Evolutionary conservation across 2,113 vertebrate species (phyloP).

Genomic region (Gasterosteus aculeatus): DNA sequence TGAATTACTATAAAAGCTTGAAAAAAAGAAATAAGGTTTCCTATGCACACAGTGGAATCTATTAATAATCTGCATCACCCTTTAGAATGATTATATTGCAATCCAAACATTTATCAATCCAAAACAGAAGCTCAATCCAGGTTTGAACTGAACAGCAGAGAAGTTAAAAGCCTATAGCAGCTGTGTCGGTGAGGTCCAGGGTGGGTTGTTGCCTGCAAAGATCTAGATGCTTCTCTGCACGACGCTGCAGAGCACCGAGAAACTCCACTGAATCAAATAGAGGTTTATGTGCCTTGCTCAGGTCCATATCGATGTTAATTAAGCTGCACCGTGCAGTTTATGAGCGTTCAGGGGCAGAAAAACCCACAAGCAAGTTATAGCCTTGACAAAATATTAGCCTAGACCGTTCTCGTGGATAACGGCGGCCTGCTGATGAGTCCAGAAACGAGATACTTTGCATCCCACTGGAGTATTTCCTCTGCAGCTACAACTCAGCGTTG

Average conservation of each 20-base stretch:
- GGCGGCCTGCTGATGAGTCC: not conserved
- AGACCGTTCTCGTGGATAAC: not conserved
- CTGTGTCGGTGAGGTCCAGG: not conserved
- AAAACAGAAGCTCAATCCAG: conserved; percentile 43
- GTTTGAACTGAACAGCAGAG: conserved; percentile 30
- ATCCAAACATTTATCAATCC: conserved; percentile 38
- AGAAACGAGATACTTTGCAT: not conserved
- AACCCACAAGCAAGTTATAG: not conserved
- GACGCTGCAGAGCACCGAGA: not conserved
- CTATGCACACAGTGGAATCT: conserved; percentile 22
- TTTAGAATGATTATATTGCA: conserved; percentile 39
- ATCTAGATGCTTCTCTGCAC: conserved; percentile 24
- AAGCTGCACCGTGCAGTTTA: conserved; percentile 4
- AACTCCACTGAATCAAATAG: conserved; percentile 8
- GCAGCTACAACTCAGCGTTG: not conserved
- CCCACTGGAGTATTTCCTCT: not conserved
- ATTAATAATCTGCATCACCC: conserved; percentile 30
- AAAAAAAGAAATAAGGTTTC: not conserved
- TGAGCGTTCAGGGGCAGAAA: not conserved
- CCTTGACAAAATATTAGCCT: not conserved
- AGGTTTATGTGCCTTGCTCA: conserved; percentile 7
- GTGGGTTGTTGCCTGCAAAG: conserved; percentile 16
- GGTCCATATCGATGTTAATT: conserved; percentile 1
- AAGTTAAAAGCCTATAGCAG: conserved; percentile 28
- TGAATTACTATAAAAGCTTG: not conserved